Conservation (phyloP, 2,797 vertebrate species). For the Phoebastria nigripes region DNA sequence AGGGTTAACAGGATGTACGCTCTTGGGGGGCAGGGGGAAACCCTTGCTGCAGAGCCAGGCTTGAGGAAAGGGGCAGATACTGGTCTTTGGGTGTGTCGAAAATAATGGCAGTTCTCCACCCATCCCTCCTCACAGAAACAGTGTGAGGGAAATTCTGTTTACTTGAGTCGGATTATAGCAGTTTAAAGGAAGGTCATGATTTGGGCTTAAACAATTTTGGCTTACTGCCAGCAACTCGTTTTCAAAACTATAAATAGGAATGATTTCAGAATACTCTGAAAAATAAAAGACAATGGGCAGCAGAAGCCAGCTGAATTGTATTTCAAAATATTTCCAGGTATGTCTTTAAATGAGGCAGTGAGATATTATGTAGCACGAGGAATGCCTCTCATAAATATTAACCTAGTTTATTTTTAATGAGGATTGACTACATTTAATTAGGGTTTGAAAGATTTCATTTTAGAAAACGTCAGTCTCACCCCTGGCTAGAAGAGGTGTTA, state of each 20-base stretch:
- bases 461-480: neutral
- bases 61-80: neutral
- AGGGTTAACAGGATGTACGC: neutral
- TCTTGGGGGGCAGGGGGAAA: neutral
- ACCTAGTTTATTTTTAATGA: conserved; percentile 50
- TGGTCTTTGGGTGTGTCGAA: neutral
- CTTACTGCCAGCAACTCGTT: neutral
- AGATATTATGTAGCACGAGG: neutral
- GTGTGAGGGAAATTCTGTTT: neutral
- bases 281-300: conserved; percentile 22
- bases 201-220: conserved; percentile 31
- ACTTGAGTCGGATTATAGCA: neutral
- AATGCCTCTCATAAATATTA: conserved; percentile 10
- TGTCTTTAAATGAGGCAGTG: neutral
- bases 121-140: neutral
- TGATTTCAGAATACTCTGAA: conserved; percentile 14
- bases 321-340: neutral
- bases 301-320: neutral
- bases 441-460: conserved; percentile 9
- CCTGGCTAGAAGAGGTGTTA: conserved; percentile 6
- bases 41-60: neutral
- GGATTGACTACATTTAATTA: conserved; percentile 26
- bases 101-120: conserved; percentile 12
- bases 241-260: conserved; percentile 28
- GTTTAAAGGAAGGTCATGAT: neutral